These are phyloP conservation scores for Columba guinea DNA, from an alignment of 2,797 vertebrate species.

Conservation along the genomic window DNA sequence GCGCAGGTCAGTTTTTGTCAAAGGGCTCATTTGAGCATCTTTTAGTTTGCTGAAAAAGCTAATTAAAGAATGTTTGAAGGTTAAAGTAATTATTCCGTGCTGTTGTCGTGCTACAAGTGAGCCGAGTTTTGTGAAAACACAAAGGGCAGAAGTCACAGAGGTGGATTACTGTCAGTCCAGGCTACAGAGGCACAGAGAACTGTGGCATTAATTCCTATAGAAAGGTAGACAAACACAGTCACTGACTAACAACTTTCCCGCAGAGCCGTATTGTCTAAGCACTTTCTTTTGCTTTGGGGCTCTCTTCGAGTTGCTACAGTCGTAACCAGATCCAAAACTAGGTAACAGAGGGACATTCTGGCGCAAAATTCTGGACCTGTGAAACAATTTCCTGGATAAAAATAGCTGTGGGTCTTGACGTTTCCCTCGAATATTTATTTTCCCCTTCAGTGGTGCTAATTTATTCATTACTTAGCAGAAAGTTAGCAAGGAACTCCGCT, in stretches of 20 bases:
- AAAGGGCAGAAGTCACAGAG: constrained; percentile 74
- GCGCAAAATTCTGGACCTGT: neutral
- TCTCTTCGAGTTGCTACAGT: constrained; percentile 48
- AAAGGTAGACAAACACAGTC: constrained; percentile 75
- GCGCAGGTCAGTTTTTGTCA: constrained; percentile 50
- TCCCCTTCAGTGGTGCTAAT: neutral
- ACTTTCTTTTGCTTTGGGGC: constrained; percentile 41
- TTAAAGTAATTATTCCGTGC: constrained; percentile 77
- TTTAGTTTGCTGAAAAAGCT: constrained; percentile 57
- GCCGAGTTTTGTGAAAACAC: constrained; percentile 57
- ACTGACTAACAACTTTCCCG: constrained; percentile 68
- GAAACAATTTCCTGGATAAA: neutral
- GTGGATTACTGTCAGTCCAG: constrained; percentile 76
- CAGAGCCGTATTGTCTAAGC: constrained; percentile 65
- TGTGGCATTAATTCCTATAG: constrained; percentile 73
- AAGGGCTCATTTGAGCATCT: constrained; percentile 44
- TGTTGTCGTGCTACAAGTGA: constrained; percentile 70
- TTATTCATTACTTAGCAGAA: constrained; percentile 15
- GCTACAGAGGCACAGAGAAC: constrained; percentile 54
- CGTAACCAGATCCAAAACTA: constrained; percentile 27
- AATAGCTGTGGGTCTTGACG: neutral
- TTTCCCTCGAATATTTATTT: neutral
- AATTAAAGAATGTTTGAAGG: constrained; percentile 68
- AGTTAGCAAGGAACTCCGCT: neutral
- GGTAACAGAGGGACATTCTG: constrained; percentile 9